These are phyloP conservation scores for Sanderia malayensis DNA, from an alignment of 30 jellyfish, hydroid and myxozoan species.

Conservation along the genomic window DNA sequence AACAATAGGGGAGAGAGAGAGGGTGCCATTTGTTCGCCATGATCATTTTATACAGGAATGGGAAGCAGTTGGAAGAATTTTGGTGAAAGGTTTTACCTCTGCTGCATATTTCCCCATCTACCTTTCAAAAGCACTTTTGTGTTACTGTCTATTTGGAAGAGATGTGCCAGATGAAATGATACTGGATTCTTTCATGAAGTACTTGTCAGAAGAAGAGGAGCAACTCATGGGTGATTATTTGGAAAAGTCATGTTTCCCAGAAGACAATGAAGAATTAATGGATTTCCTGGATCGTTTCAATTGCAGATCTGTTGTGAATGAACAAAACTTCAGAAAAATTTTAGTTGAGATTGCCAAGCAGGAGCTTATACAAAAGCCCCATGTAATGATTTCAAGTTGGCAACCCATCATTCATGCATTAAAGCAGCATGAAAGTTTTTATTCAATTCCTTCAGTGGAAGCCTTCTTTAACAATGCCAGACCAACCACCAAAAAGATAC, in stretches of 20 bases:
- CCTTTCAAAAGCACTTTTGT: constrained; percentile 21
- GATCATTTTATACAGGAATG: constrained; percentile 16
- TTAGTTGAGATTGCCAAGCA: constrained; percentile 24
- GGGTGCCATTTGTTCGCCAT: constrained; percentile 39
- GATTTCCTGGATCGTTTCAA: constrained; percentile 23
- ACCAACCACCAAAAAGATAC: constrained; percentile 29
- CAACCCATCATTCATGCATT: neutral
- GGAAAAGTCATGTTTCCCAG: neutral
- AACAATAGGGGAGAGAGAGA: constrained; percentile 22
- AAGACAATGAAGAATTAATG: constrained; percentile 1
- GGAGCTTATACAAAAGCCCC: constrained; percentile 15
- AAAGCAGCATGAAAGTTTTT: neutral
- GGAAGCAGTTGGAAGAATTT: constrained; percentile 31
- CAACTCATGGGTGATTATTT: constrained; percentile 3
- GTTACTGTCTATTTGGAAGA: constrained; percentile 12
- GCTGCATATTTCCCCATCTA: constrained; percentile 27
- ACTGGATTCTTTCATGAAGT: constrained; percentile 16
- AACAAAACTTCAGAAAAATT: constrained; percentile 11
- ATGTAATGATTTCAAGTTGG: constrained; percentile 19
- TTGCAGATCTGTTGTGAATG: constrained; percentile 10
- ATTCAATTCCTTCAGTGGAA: constrained; percentile 11
- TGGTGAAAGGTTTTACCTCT: constrained; percentile 23
- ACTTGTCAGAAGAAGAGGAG: constrained; percentile 25
- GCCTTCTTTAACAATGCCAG: constrained; percentile 2
- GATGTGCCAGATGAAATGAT: constrained; percentile 7